Base-by-base conservation (phyloP, 2,113 vertebrate genomes). In the Pachyramphus minor region DNA sequence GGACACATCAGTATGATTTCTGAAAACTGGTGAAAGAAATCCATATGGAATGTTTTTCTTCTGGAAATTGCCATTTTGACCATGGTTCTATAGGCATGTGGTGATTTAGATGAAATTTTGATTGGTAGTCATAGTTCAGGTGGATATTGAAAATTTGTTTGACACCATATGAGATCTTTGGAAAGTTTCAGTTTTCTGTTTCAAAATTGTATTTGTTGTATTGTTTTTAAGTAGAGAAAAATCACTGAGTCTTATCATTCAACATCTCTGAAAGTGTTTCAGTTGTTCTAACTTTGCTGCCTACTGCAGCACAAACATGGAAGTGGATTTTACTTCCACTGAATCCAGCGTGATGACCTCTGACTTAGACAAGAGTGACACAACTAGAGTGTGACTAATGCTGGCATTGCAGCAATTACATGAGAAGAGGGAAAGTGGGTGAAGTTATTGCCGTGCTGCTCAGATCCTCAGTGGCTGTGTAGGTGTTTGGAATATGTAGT, bases 391-490 rank as follows among this genome's bases (percentile, higher is more conserved):
- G 37, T 66, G 71, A 30, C 45, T 83, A 5, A 55, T 45, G n/a
- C n/a, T 59, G 56, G 35, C 19, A 24, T 35, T n/a, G 45, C 59
- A 69, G 37, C 50, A 89, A 9, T 49, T 85, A 28, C 17, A 21
- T 17, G 67, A 20, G 42, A 87, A 72, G 13, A 5, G 17, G 22
- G 7, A 69, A 76, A 56, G 14, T 2, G 3, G 7, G 9, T 75
- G 13, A 63, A 75, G 24, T 59, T 59, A 17, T 30, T 91, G 59
- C 42, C n/a, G 8, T 41, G 17, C 58, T 93, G 6, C 53, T 68
- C 0, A 0, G 58, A 24, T 72, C 45, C 53, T 79, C 1, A 3
- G 0, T 83, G 45, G 25, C 67, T 85, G 1, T 23, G 28, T 64
- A 68, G 66, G 53, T 68, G 41, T 87, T 93, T 82, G 66, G 55